Percentiles rank a stretch among this genome's conserved stretches.
These are phyloP conservation scores for Gryllus longicercus DNA, from an alignment of 2,888 invertebrate species.

Conservation along the genomic window DNA sequence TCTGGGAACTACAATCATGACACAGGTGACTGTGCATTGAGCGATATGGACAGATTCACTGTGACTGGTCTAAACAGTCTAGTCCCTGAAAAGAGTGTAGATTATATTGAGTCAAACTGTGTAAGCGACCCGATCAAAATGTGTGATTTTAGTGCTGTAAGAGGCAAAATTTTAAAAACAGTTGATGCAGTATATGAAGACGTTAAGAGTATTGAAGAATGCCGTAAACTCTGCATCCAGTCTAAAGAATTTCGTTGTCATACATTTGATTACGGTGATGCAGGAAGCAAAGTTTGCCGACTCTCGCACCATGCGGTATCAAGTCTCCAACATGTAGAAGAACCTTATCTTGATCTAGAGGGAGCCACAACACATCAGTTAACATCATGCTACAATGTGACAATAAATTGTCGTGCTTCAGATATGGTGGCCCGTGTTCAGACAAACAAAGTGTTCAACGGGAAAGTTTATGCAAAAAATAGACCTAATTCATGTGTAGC, in stretches of 20 bases:
- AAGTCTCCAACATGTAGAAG: slow-evolving; percentile 42
- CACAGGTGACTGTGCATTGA: slow-evolving; percentile 45
- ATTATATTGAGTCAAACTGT: slow-evolving; percentile 50
- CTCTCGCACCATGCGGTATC: slow-evolving; percentile 47
- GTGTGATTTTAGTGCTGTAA: slow-evolving; percentile 45
- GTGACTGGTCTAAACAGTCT: slow-evolving; percentile 34
- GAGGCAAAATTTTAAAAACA: slow-evolving; percentile 44
- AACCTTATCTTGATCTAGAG: slow-evolving; percentile 46
- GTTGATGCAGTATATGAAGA: slow-evolving; percentile 46
- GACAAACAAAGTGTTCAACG: slow-evolving; percentile 49
- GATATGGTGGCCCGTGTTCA: slow-evolving; percentile 48
- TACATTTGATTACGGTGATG: slow-evolving; percentile 48
- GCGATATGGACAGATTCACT: slow-evolving; percentile 47
- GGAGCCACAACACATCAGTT: slow-evolving; percentile 47
- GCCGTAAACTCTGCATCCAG: slow-evolving; percentile 45
- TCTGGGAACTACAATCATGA: slow-evolving; percentile 45
- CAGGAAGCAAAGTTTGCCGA: slow-evolving; percentile 45
- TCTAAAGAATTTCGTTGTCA: slow-evolving; percentile 46
- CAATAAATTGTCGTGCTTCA: slow-evolving; percentile 47
- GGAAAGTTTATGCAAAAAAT: slow-evolving; percentile 49
- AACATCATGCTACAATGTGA: slow-evolving; percentile 48
- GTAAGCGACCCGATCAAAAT: slow-evolving; percentile 45
- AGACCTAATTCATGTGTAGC: slow-evolving; percentile 49
- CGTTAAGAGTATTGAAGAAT: slow-evolving; percentile 45
- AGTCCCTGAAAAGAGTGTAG: slow-evolving; percentile 40